Evolutionary conservation across 2,888 invertebrate species (phyloP), one percentile per base, ranked within the genome.

Genomic region (Drosophila conformis): DNA sequence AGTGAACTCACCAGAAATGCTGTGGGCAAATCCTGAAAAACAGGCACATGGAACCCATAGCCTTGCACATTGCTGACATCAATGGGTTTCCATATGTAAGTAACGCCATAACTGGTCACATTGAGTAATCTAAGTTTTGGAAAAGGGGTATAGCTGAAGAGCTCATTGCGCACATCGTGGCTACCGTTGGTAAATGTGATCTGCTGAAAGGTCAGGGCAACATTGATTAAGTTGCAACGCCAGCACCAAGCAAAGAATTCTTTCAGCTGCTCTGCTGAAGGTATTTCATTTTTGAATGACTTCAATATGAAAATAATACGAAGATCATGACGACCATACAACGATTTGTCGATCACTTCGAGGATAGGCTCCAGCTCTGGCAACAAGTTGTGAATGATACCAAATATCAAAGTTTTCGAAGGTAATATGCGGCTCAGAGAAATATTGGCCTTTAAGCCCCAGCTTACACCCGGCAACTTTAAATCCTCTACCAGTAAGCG

Each of bases 181-280:
- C 4, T 42, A 11, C 33, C 52, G 33, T 52, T 54, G 0, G 10
- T 7, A 21, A 18, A 2, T 5, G 21, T 4, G 2, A 29, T 5
- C 5, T 46, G 42, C 8, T 72, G 69, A 52, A 57, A 72, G 1
- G 68, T 78, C 0, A 83, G 6, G 1, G 52, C 48, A 1, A 76
- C 83, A 70, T 81, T 78, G 10, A 73, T 56, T 4, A 87, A 84
- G 2, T 64, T 60, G 4, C 29, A 42, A 0, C 33, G 40, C 83
- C 87, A 83, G 35, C 87, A 83, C 87, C 79, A 87, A 18, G 31
- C n/a, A 10, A 83, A 83, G 11, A 83, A 72, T 2, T 35, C 4
- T 3, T 38, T 35, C 11, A 83, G 2, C 15, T 72, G 38, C 0
- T 38, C 29, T 10, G 11, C 2, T 1, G 70, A 38, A 0, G 54